Conservation (phyloP, 2,888 invertebrate species). For the Drosophila fulvimacula region DNA sequence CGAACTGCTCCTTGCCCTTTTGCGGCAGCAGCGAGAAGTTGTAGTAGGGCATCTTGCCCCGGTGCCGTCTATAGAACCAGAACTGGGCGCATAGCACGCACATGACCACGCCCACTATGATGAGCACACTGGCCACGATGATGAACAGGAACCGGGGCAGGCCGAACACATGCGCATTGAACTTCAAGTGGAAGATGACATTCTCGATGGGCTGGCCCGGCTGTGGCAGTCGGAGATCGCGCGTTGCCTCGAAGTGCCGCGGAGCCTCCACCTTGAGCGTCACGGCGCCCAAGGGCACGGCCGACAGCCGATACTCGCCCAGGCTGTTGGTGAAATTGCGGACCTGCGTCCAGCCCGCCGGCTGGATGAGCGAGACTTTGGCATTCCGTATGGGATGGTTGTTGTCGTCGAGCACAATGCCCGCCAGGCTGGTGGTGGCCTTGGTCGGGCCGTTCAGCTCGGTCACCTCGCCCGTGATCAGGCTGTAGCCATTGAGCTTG, state of each 20-base stretch:
- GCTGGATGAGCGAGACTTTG: constrained; percentile 85
- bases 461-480: constrained; percentile 68
- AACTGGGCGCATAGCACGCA: constrained; percentile 82
- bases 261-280: constrained; percentile 86
- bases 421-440: constrained; percentile 77
- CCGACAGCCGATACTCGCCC: constrained; percentile 77
- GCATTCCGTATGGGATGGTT: constrained; percentile 87
- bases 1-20: constrained; percentile 82
- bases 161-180: constrained; percentile 89
- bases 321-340: constrained; percentile 79
- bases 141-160: constrained; percentile 92
- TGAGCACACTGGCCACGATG: constrained; percentile 88
- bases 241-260: constrained; percentile 86
- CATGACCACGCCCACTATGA: constrained; percentile 76
- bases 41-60: constrained; percentile 82
- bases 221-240: constrained; percentile 81
- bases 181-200: constrained; percentile 89
- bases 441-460: constrained; percentile 56
- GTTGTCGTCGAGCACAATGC: constrained; percentile 87
- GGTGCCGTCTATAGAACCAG: constrained; percentile 72
- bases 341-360: constrained; percentile 80
- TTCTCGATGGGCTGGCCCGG: constrained; percentile 86
- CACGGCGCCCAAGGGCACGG: constrained; percentile 84
- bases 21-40: constrained; percentile 84
- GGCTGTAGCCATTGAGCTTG: constrained; percentile 55